Evolutionary conservation across 2,888 invertebrate genomes (phyloP).

Genomic region (Margaritifera margaritifera): DNA sequence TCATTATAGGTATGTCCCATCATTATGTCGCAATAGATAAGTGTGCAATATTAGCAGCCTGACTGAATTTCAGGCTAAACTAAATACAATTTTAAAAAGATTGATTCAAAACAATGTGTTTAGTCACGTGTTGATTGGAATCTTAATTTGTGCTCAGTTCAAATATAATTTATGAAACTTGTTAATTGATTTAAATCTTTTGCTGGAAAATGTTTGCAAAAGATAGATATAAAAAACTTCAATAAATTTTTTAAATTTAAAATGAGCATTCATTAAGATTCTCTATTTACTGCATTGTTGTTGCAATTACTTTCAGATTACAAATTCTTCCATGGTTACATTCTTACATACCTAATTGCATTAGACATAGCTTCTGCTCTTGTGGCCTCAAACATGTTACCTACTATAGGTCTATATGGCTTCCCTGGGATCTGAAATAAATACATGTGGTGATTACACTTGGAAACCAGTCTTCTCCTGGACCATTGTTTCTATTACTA

Average conservation of each 20-base stretch:
- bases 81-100: no score
- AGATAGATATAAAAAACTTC: background rate
- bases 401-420: constrained; percentile 55
- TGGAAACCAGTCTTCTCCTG: no score
- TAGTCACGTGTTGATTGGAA: no score
- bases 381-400: constrained; percentile 58
- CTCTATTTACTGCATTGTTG: background rate
- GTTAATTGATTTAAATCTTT: background rate
- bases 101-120: no score
- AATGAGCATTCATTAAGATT: no score
- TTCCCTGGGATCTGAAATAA: constrained; percentile 55
- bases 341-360: constrained; percentile 43
- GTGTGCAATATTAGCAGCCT: no score
- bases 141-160: no score
- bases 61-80: no score
- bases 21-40: no score
- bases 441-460: background rate
- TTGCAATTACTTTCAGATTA: background rate
- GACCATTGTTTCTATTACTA: no score
- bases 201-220: background rate
- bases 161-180: background rate
- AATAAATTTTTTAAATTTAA: no score
- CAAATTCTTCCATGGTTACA: background rate
- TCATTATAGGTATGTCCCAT: no score
- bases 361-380: constrained; percentile 54